Conservation (phyloP, 2,797 vertebrate genomes). For the Falco concolor region DNA sequence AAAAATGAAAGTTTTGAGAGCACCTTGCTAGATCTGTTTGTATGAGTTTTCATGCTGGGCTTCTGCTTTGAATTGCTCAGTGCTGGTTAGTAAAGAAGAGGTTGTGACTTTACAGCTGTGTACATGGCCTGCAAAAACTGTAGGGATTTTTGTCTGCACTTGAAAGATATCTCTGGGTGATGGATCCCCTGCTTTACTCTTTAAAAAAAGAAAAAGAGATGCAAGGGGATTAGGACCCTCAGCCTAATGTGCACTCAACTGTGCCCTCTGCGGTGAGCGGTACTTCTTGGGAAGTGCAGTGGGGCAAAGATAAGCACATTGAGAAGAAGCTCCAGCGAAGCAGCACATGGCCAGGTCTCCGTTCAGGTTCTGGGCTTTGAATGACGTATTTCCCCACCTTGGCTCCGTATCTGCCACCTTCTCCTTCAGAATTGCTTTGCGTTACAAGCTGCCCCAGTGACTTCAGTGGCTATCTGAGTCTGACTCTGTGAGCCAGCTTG, state of each 20-base stretch:
- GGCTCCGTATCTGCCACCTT: neutral
- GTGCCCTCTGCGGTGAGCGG: rapidly evolving
- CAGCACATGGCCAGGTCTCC: rapidly evolving
- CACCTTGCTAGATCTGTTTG: neutral
- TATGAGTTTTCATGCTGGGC: neutral
- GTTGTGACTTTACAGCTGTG: neutral
- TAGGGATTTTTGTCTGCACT: neutral
- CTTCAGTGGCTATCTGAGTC: neutral
- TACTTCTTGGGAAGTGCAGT: neutral
- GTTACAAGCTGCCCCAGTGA: neutral
- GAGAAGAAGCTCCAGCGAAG: neutral
- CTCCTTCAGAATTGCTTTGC: neutral
- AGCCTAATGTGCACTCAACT: rapidly evolving
- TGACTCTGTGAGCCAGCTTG: neutral
- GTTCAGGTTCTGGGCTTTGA: rapidly evolving
- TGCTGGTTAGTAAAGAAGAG: neutral
- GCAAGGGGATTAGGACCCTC: neutral
- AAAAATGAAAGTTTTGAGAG: neutral
- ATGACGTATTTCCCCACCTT: rapidly evolving
- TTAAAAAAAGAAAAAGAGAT: neutral
- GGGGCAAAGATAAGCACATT: rapidly evolving
- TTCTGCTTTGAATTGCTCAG: neutral
- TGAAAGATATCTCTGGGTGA: neutral
- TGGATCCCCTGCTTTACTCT: neutral
- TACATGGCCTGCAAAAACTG: neutral